Conservation (phyloP, 2,888 invertebrate species). For the Tetragonisca angustula region DNA sequence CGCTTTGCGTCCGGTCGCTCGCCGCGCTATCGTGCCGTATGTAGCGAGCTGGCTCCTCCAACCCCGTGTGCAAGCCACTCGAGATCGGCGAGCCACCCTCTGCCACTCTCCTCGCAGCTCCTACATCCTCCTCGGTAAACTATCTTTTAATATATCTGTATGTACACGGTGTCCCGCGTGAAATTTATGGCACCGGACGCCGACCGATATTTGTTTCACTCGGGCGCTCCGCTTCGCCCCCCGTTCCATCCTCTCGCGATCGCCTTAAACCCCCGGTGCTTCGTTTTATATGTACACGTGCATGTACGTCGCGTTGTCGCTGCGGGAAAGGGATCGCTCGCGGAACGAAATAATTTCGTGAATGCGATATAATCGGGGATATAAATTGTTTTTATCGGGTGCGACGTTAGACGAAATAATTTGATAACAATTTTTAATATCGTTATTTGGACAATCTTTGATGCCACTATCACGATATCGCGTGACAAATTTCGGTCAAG, state of each 20-base stretch:
- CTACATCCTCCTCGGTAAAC: constrained; percentile 65
- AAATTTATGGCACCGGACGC: constrained; percentile 76
- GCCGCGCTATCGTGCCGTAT: constrained; percentile 58
- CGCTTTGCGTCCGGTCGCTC: constrained; percentile 77
- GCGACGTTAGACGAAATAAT: neutral
- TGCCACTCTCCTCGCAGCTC: constrained; percentile 20
- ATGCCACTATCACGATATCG: too few relatives aligned
- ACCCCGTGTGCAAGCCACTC: constrained; percentile 36
- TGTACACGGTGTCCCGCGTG: constrained; percentile 70
- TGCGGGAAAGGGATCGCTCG: constrained; percentile 33
- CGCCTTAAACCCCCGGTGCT: constrained; percentile 9
- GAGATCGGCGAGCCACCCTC: constrained; percentile 38
- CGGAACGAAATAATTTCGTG: constrained; percentile 38
- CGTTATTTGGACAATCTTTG: neutral
- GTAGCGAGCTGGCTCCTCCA: constrained; percentile 32
- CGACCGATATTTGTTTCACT: constrained; percentile 79
- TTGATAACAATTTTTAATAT: neutral
- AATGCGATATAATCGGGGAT: neutral
- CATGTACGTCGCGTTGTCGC: constrained; percentile 17
- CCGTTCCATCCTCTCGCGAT: constrained; percentile 11
- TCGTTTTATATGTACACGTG: neutral
- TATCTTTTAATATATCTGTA: constrained; percentile 79
- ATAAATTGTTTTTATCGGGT: neutral
- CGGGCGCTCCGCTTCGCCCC: constrained; percentile 53
- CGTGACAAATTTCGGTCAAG: too few relatives aligned